Percentiles rank a stretch among this genome's conserved stretches.
phyloP scores from a whole-genome alignment of 2,113 vertebrate genomes.

The Steatornis caripensis region DNA sequence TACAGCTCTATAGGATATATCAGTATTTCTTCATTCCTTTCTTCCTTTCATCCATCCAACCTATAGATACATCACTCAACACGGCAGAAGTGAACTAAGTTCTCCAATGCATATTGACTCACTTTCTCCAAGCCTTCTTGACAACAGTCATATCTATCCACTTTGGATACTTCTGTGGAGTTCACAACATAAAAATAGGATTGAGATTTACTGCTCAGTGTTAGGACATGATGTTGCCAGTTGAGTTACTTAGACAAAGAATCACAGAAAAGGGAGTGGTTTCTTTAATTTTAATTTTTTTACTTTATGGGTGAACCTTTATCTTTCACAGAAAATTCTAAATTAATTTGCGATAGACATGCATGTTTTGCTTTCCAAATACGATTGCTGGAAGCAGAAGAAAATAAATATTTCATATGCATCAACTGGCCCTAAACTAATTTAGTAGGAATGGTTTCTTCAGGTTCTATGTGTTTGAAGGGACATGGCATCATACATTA shows the following conservation, averaged over 20 bases:
- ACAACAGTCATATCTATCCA: background rate
- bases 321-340: background rate
- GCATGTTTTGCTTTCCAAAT: background rate
- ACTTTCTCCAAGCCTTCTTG: background rate
- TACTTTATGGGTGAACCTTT: background rate
- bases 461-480: background rate
- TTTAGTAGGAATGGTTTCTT: background rate
- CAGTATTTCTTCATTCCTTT: background rate
- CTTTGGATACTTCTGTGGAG: background rate
- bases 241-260: background rate
- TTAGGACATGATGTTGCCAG: background rate
- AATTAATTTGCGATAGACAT: background rate
- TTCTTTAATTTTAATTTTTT: background rate
- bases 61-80: background rate
- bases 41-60: no score
- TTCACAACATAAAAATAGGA: background rate
- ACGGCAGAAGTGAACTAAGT: background rate
- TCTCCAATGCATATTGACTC: background rate
- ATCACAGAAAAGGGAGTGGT: background rate
- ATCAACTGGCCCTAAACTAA: background rate
- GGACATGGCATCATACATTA: background rate
- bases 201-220: background rate
- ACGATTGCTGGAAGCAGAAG: background rate
- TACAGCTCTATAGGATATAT: background rate
- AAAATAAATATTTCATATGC: background rate